Base-by-base conservation (phyloP, 2,113 vertebrate species). In the Motacilla alba region DNA sequence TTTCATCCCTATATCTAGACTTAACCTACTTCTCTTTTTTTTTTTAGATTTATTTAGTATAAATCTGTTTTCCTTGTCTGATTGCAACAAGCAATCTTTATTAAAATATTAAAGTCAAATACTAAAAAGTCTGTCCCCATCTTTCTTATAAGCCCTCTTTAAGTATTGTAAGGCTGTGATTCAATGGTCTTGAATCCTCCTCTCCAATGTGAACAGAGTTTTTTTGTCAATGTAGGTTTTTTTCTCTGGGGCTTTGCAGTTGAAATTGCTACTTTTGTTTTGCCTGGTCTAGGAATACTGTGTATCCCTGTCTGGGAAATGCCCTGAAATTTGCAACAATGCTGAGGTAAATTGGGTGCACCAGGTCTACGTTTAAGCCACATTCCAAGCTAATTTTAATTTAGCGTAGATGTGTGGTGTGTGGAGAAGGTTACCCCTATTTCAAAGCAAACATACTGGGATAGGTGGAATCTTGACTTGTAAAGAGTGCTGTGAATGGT, bases 1-100 rank as follows among this genome's bases (percentile, higher is more conserved):
- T 12, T 20, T 55, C 31, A 70, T 66, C 27, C 50, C 39, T 53
- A 3, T 47, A 44, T 24, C 23, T 39, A 60, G 49, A n/a, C 31
- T 64, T 24, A 53, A 33, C 11, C 8, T 55, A 2, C 13, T 55
- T 55, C 31, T 20, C 17, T 31, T 31, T 9, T 55, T 31, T 9
- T 55, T 39, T 26, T 27, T 2, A 35, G 35, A 16, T n/a, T 55
- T 39, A 28, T 46, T 7, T 17, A 10, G 18, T 35, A 30, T 55
- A n/a, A 77, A 62, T n/a, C 13, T 0, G 0, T 58, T 50, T 23
- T 27, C 8, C 11, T 35, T 62, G 33, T 72, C 18, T 5, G 6
- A 3, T 55, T 0, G 0, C 28, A 28, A 2, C 15, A 81, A 41
- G 15, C 28, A 35, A 35, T 35, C 35, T 35, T 35, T 35, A 35